phyloP scores from a whole-genome alignment of 1,140 invertebrate species.

The Saxidomus purpurata region DNA sequence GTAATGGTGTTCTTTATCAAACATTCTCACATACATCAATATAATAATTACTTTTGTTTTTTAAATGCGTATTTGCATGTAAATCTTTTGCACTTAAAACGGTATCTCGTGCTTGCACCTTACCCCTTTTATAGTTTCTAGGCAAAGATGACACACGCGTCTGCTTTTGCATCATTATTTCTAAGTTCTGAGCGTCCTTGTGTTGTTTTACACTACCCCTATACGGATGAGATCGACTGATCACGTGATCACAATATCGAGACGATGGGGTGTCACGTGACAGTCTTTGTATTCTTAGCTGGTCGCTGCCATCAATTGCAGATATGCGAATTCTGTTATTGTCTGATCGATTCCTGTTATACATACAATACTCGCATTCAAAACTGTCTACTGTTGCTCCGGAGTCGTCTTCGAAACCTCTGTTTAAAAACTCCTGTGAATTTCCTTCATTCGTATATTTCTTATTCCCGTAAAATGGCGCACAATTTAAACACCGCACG shows the following conservation, averaged over 20 bases:
- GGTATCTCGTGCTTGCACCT: neutral
- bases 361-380: slow-evolving; percentile 18
- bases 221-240: neutral
- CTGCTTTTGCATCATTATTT: slow-evolving; percentile 44
- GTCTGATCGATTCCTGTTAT: slow-evolving; percentile 16
- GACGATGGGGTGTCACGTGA: neutral
- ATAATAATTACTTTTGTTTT: neutral
- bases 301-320: slow-evolving; percentile 1
- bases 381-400: neutral
- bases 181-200: slow-evolving; percentile 37
- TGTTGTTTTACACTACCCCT: slow-evolving; percentile 45
- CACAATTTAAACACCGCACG: slow-evolving; percentile 32
- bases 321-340: slow-evolving; percentile 56
- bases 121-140: slow-evolving; percentile 28
- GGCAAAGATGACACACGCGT: slow-evolving; percentile 27
- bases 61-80: neutral
- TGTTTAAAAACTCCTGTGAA: slow-evolving; percentile 33
- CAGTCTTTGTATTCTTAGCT: slow-evolving; percentile 45
- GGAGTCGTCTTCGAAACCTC: neutral
- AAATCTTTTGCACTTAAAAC: neutral
- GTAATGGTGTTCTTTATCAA: too few species aligned
- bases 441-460: neutral
- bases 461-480: neutral
- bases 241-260: slow-evolving; percentile 25
- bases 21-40: slow-evolving; percentile 38